Evolutionary conservation across 2,888 invertebrate species (phyloP).

Genomic region (Lypha dubia): DNA sequence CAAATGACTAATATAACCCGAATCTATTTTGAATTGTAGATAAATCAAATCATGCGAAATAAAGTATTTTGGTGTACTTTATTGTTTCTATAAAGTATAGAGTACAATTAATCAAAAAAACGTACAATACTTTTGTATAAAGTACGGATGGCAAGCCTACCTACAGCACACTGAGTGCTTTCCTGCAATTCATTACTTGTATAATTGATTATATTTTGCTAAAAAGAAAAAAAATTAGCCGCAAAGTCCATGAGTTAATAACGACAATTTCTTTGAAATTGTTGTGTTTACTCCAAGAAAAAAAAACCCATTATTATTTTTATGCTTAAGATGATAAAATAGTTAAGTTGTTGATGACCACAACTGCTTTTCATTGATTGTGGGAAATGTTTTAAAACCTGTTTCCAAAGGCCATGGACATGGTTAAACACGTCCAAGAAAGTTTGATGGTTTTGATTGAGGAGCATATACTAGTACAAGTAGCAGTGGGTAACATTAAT

Average conservation of each 20-base stretch:
- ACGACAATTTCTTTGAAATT: conserved; percentile 63
- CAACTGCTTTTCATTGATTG: conserved; percentile 11
- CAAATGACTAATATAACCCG: too few relatives aligned
- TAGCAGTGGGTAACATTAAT: not conserved
- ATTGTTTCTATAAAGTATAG: too few relatives aligned
- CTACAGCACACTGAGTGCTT: not conserved
- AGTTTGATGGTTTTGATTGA: not conserved
- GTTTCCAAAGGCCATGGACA: conserved; percentile 40
- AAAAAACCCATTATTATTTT: conserved; percentile 15
- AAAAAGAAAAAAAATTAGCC: conserved; percentile 17
- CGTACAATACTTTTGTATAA: too few relatives aligned
- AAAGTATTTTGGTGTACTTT: too few relatives aligned
- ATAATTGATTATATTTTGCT: conserved; percentile 20
- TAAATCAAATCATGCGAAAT: too few relatives aligned
- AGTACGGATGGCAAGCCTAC: too few relatives aligned
- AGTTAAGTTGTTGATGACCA: conserved; percentile 18
- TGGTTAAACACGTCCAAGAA: conserved; percentile 5
- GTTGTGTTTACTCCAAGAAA: conserved; percentile 45
- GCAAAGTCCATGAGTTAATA: conserved; percentile 59
- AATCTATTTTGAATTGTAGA: too few relatives aligned
- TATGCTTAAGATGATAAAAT: conserved; percentile 12
- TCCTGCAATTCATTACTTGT: not conserved
- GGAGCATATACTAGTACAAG: too few relatives aligned
- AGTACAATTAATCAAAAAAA: too few relatives aligned
- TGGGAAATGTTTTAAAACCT: conserved; percentile 53